phyloP scores from a whole-genome alignment of 1,140 invertebrate genomes.

The Antheraea pernyi region DNA sequence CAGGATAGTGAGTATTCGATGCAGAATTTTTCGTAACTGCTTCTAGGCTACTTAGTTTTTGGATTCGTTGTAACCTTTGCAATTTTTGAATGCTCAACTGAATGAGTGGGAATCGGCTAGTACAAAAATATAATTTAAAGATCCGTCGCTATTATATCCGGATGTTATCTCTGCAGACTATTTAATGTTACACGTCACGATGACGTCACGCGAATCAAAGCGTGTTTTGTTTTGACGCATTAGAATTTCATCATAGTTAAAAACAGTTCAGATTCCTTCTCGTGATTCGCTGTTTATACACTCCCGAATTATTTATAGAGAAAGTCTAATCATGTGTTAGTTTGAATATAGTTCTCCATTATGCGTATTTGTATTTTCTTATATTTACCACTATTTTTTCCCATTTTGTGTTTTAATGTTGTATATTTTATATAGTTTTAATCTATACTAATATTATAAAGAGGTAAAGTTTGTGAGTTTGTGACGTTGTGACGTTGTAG shows the following conservation, averaged over 20 bases:
- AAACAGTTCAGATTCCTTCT: neutral
- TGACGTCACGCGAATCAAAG: neutral
- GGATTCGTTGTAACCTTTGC: too few species aligned
- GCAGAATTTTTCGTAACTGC: too few species aligned
- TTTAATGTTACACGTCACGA: neutral
- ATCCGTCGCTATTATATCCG: neutral
- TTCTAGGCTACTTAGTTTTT: too few species aligned
- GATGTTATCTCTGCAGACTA: neutral
- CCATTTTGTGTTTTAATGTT: too few species aligned
- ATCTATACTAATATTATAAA: too few species aligned
- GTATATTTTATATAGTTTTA: too few species aligned
- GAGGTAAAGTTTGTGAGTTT: too few species aligned
- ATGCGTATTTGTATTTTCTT: neutral
- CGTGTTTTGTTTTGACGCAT: slow-evolving; percentile 2
- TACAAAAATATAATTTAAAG: neutral
- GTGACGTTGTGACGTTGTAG: too few species aligned
- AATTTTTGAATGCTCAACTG: too few species aligned
- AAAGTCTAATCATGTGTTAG: neutral
- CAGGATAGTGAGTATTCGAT: too few species aligned
- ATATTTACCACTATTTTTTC: neutral
- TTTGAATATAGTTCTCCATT: neutral
- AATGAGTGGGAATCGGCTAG: too few species aligned
- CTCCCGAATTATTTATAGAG: neutral
- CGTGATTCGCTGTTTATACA: neutral
- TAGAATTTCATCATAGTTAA: slow-evolving; percentile 1